Base-by-base conservation (phyloP, 1,140 invertebrate genomes). In the Diachasma alloeum region DNA sequence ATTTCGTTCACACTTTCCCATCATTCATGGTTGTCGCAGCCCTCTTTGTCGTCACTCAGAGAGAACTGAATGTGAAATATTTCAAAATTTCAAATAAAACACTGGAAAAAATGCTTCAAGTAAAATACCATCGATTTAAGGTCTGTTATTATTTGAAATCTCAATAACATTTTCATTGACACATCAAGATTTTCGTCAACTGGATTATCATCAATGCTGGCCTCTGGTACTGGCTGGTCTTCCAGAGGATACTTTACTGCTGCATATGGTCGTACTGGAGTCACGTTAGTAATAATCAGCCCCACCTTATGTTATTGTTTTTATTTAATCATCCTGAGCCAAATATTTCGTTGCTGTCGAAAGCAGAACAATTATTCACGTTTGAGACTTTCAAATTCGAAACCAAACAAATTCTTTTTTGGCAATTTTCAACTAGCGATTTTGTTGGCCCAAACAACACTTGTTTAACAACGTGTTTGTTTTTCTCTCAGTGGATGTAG, bases 1-100 rank as follows among this genome's bases (percentile, higher is more conserved):
- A 88, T 59, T 88, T 88, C 17, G 84, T 87, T 19, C 87, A 88
- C 67, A 88, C 87, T 4, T 74, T 87, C 9, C 87, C 87, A 0
- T 86, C 87, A 0, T 73, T 87, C 5, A 76, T 88, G 3, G 81
- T 88, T n/a, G 24, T 87, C 2, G 42, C 63, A 0, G 79, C 87
- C 9, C 48, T 85, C 19, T 48, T 77, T 17, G 74, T 86, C 9
- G 22, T 82, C 4, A 80, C 86, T 0, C 83, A 83, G 83, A 85
- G 82, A 19, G 78, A 83, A 74, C 82, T 85, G 0, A 82, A 72
- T 17, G 77, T 77, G 8, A 63, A 71, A 22, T 78, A 72, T 5
- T 8, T 80, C 0, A 46, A 77, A 4, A 73, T 78, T 6, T 6
- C 31, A 17, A 0, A 78, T 22, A 76, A 76, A 63, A 67, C 2